Percentiles rank a stretch among this genome's conserved stretches.
phyloP scores from a whole-genome alignment of 2,113 vertebrate genomes.

The Macquaria ambigua region DNA sequence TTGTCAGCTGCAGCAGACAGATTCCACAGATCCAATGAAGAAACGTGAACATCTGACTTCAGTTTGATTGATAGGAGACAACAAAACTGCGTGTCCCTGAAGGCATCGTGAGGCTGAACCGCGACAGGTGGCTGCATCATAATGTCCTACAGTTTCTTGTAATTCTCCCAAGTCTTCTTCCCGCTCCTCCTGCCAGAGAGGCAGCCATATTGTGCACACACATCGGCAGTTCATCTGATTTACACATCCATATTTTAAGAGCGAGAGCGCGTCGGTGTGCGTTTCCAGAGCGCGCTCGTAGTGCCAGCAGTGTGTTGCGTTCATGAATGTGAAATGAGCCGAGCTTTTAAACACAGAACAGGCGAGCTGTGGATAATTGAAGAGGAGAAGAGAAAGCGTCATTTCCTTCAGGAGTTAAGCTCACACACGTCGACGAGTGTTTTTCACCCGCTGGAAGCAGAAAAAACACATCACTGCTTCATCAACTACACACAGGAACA shows the following conservation, averaged over 20 bases:
- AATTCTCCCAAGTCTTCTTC: constrained; percentile 33
- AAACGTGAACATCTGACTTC: constrained; percentile 33
- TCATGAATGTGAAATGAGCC: constrained; percentile 68
- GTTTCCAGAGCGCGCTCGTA: constrained; percentile 50
- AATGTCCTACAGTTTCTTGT: constrained; percentile 42
- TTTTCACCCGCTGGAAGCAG: background rate
- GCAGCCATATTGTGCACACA: constrained; percentile 47
- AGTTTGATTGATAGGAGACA: constrained; percentile 47
- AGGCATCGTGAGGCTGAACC: constrained; percentile 27
- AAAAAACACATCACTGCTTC: background rate
- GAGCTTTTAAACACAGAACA: constrained; percentile 70
- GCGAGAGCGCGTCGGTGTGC: constrained; percentile 28
- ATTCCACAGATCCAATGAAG: background rate
- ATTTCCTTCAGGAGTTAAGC: constrained; percentile 53
- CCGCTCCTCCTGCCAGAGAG: constrained; percentile 38
- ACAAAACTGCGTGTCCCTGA: constrained; percentile 30
- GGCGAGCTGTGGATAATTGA: constrained; percentile 68
- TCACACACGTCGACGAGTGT: no score
- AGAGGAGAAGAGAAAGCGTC: constrained; percentile 54
- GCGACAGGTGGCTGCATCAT: constrained; percentile 56
- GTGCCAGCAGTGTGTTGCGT: constrained; percentile 65
- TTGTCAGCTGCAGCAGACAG: constrained; percentile 1
- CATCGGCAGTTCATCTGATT: constrained; percentile 48
- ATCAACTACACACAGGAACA: background rate
- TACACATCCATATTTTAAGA: constrained; percentile 58